Evolutionary conservation across 1,140 invertebrate genomes (phyloP), one percentile per base, ranked within the genome.

Genomic region (Anastatus disparis): DNA sequence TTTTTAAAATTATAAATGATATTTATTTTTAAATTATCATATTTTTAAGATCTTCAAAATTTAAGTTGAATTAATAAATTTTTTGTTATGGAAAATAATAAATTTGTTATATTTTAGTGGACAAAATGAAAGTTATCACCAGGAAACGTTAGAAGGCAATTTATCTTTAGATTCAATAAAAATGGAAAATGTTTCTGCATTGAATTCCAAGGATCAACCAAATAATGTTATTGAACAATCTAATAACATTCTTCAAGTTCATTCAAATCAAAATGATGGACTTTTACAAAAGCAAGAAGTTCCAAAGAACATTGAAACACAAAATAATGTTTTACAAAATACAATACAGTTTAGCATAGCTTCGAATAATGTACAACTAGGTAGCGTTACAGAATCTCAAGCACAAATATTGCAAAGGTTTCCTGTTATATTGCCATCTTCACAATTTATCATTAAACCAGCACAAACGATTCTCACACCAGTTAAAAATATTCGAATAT

Each of bases 361-460:
- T 31, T 24, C 56, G 6, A 62, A 26, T 17, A 70, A 53, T 35
- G 6, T 20, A 13, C 52, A 64, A 40, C 40, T 20, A 3, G 24
- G 48, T 12, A 64, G 12, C 48, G 31, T 71, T 22, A 29, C 58
- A 6, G 48, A 62, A 46, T 70, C 73, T 1, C 71, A 75, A 42
- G 68, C 71, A n/a, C 75, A 75, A 52, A 73, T 77, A 64, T 56
- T 78, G n/a, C 75, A 76, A 27, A 73, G 72, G 31, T 64, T 72
- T 50, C 76, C 76, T n/a, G 55, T 74, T 6, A 70, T 75, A 26
- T 26, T 76, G 10, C 74, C 77, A 7, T 74, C 75, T 7, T 76
- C 77, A 17, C 80, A 79, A 46, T 78, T 77, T 66, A 74, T 79
- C 9, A 44, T 79, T n/a, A 81, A 81, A 56, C 75, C 80, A 15